A percentile compares a stretch with the other conserved stretches of the same genome.
Evolutionary conservation across 1,140 invertebrate species (phyloP).

Genomic region (Lepidurus couesii): DNA sequence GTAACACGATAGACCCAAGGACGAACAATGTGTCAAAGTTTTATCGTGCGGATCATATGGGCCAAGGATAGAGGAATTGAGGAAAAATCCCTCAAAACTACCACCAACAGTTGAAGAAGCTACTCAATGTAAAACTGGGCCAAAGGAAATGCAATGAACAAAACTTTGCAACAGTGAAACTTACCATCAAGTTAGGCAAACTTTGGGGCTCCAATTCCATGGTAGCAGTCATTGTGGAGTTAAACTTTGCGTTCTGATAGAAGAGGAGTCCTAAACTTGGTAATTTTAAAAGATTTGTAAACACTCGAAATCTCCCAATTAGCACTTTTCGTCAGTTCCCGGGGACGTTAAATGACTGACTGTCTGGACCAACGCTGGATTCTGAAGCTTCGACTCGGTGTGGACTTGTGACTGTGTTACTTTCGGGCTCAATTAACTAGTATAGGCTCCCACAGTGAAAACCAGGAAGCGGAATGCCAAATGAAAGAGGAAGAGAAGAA

Average conservation of each 20-base stretch:
- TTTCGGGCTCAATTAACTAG: background rate
- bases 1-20: background rate
- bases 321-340: background rate
- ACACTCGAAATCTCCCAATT: background rate
- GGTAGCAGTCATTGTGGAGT: background rate
- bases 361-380: background rate
- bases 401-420: background rate
- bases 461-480: conserved; percentile 2
- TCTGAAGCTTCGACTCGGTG: background rate
- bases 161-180: background rate
- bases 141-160: background rate
- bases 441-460: background rate
- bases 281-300: background rate
- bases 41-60: background rate
- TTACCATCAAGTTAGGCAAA: conserved; percentile 9
- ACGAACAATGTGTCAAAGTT: background rate
- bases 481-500: background rate
- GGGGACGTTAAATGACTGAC: conserved; percentile 1
- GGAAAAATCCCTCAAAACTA: background rate
- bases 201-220: conserved; percentile 9
- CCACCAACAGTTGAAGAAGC: background rate
- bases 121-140: background rate
- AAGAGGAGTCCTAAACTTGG: background rate
- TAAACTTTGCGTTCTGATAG: background rate
- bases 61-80: background rate